phyloP scores from a whole-genome alignment of 1,140 invertebrate genomes.

The Drosophila insularis region DNA sequence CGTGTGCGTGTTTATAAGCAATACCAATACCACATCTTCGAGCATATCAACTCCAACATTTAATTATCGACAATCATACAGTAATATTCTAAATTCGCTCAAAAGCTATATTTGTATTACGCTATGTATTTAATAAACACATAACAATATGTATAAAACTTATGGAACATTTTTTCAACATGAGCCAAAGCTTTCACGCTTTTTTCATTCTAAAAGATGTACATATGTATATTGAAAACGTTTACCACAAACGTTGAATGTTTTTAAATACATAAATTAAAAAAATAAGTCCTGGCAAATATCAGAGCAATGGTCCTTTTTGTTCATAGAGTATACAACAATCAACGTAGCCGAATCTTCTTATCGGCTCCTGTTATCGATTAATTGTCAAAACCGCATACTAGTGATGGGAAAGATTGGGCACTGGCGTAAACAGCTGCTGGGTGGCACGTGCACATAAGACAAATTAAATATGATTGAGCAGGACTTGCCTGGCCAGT shows the following conservation, averaged over 20 bases:
- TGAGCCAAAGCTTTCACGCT: not conserved
- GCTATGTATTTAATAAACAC: not conserved
- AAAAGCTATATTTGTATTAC: not conserved
- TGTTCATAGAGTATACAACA: not conserved
- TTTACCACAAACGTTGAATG: too few relatives aligned
- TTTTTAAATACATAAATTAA: not conserved
- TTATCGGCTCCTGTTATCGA: not conserved
- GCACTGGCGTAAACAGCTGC: slow-evolving; percentile 56
- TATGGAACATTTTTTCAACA: not conserved
- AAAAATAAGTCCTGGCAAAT: not conserved
- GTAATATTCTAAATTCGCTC: not conserved
- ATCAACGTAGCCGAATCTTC: not conserved
- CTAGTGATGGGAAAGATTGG: slow-evolving; percentile 16
- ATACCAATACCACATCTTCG: slow-evolving; percentile 51
- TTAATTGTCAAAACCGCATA: not conserved
- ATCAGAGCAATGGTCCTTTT: not conserved
- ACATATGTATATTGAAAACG: too few relatives aligned
- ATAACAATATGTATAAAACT: not conserved
- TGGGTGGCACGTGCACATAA: slow-evolving; percentile 20
- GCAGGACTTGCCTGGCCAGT: slow-evolving; percentile 51
- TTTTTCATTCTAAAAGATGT: not conserved
- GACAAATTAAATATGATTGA: slow-evolving; percentile 34
- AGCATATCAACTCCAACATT: slow-evolving; percentile 22
- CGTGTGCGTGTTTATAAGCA: slow-evolving; percentile 41
- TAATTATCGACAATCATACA: not conserved